Evolutionary conservation across 2,797 vertebrate genomes (phyloP).

Genomic region (Emydoidea blandingii): DNA sequence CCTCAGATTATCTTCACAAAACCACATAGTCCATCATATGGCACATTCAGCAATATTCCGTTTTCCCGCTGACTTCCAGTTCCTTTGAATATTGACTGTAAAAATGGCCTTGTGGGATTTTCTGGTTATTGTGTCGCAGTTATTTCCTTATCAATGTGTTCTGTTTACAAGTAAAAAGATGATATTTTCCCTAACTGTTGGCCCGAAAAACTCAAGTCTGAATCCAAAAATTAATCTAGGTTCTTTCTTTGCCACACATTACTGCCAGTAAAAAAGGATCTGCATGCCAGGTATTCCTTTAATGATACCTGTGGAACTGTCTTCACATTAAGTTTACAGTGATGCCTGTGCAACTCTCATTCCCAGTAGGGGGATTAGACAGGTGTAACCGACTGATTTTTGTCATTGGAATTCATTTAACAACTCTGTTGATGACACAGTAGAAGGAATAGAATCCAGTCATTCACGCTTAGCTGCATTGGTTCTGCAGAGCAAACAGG

Average conservation of each 20-base stretch:
- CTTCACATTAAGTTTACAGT: neutral
- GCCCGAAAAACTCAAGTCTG: neutral
- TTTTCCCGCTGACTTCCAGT: neutral
- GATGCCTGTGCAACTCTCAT: slow-evolving; percentile 1
- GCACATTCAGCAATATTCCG: neutral
- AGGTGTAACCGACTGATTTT: neutral
- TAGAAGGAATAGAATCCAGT: slow-evolving; percentile 3
- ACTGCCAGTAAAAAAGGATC: neutral
- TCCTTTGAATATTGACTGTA: neutral
- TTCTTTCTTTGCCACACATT: neutral
- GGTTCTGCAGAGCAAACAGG: neutral
- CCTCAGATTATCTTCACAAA: neutral
- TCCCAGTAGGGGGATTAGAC: neutral
- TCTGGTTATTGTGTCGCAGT: neutral
- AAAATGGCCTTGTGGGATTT: neutral
- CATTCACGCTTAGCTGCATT: neutral
- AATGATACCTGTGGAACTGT: neutral
- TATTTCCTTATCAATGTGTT: neutral
- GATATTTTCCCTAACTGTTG: neutral
- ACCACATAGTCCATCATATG: neutral
- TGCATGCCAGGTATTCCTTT: neutral
- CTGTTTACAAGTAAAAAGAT: neutral
- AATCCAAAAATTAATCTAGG: neutral
- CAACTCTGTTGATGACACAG: neutral
- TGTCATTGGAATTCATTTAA: slow-evolving; percentile 50